Conservation (phyloP, 1,140 invertebrate species). For the Lerema accius region DNA sequence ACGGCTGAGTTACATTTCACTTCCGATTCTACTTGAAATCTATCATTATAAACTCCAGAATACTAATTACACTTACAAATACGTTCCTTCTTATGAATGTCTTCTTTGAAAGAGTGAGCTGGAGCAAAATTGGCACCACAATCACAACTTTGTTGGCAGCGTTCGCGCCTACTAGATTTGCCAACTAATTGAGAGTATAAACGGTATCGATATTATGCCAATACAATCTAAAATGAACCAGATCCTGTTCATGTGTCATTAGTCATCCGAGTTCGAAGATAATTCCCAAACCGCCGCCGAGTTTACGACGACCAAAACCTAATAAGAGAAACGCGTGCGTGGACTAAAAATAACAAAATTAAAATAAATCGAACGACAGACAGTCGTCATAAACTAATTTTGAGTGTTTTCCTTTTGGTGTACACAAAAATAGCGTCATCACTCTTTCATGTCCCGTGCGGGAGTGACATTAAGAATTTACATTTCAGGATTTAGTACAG, state of each 20-base stretch:
- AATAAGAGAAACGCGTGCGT: constrained; percentile 69
- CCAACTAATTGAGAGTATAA: constrained; percentile 32
- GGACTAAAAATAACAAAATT: constrained; percentile 79
- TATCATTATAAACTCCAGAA: constrained; percentile 7
- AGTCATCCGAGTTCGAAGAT: constrained; percentile 55
- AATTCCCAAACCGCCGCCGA: constrained; percentile 61
- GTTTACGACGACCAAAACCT: constrained; percentile 62
- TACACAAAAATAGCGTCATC: constrained; percentile 76
- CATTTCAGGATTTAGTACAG: constrained; percentile 56
- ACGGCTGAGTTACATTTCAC: constrained; percentile 21
- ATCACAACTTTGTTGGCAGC: constrained; percentile 21
- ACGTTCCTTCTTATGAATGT: constrained; percentile 8
- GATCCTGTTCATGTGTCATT: constrained; percentile 46
- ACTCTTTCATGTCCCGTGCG: constrained; percentile 76
- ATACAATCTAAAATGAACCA: constrained; percentile 47
- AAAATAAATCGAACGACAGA: constrained; percentile 82
- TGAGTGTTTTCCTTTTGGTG: constrained; percentile 79
- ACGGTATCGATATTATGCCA: constrained; percentile 52
- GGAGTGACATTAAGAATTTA: constrained; percentile 79
- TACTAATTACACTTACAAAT: neutral
- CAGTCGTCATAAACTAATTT: constrained; percentile 82
- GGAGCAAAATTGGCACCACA: constrained; percentile 18
- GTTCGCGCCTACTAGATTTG: constrained; percentile 11
- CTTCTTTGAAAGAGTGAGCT: neutral
- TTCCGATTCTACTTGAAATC: constrained; percentile 22